These are phyloP conservation scores for Trogon melanurus DNA, from an alignment of 2,113 vertebrate species.

Conservation along the genomic window DNA sequence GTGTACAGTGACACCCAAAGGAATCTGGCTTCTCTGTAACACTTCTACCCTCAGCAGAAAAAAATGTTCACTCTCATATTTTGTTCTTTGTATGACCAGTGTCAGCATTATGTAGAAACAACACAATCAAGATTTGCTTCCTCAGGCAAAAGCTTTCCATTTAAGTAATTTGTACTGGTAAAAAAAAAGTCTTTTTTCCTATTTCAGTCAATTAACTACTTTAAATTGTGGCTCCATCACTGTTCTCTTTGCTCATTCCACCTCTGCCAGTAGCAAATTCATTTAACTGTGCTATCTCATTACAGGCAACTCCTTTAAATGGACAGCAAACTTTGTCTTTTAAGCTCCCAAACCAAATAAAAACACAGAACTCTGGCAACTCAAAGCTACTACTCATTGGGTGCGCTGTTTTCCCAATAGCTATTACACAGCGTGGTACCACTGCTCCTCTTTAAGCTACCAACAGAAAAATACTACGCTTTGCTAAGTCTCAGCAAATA, in stretches of 20 bases:
- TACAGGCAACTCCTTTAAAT: not conserved
- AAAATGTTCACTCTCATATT: not conserved
- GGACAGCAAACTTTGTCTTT: not conserved
- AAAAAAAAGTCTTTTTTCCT: not conserved
- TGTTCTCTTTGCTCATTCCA: not conserved
- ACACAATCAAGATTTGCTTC: not conserved
- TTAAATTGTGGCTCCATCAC: not conserved
- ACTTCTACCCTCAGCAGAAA: not conserved
- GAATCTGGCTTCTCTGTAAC: not conserved
- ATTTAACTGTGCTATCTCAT: not conserved
- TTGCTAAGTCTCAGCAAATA: not conserved
- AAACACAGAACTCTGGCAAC: not conserved
- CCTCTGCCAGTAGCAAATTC: not conserved
- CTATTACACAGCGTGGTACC: not conserved
- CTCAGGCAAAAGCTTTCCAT: not conserved
- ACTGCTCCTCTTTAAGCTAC: not conserved
- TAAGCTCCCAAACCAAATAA: not conserved
- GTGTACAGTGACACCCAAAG: not conserved
- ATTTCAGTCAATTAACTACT: not conserved
- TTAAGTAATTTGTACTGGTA: not conserved
- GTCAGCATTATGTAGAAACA: not conserved
- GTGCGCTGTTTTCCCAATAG: not conserved
- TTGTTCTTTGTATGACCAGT: not conserved
- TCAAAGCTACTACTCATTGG: not conserved
- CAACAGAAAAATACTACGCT: not conserved